phyloP scores from a whole-genome alignment of 2,797 vertebrate genomes.

The Setipinna tenuifilis region DNA sequence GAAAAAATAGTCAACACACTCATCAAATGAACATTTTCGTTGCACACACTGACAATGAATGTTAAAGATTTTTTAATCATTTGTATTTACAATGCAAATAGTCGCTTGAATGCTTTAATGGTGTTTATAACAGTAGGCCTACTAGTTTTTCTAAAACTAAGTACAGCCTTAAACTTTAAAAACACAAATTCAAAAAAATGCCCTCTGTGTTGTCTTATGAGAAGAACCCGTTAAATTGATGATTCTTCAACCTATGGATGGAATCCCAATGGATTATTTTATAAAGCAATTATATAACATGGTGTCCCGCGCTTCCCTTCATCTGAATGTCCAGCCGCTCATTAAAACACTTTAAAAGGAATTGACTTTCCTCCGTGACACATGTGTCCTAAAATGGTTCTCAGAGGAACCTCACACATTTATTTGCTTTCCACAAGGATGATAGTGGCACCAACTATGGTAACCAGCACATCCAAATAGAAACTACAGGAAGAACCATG shows the following conservation, averaged over 20 bases:
- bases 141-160: not conserved
- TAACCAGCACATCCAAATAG: not conserved
- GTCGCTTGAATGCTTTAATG: not conserved
- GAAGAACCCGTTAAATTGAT: not conserved
- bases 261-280: not conserved
- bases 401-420: not conserved
- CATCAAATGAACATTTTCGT: not conserved
- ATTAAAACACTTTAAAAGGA: constrained; percentile 11
- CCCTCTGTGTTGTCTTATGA: not conserved
- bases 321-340: not conserved
- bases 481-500: not conserved
- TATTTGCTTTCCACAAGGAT: not conserved
- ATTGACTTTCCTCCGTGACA: not conserved
- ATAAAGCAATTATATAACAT: not conserved
- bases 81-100: not conserved
- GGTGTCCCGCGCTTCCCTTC: not conserved
- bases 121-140: not conserved
- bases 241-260: not conserved
- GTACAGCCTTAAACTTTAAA: not conserved
- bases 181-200: not conserved
- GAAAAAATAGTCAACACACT: not conserved
- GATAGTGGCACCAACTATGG: not conserved
- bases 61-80: not conserved
- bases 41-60: not conserved
- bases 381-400: constrained; percentile 15